Percentiles rank a stretch among this genome's conserved stretches.
These are phyloP conservation scores for Lagopus leucura DNA, from an alignment of 2,113 vertebrate genomes.

Conservation along the genomic window DNA sequence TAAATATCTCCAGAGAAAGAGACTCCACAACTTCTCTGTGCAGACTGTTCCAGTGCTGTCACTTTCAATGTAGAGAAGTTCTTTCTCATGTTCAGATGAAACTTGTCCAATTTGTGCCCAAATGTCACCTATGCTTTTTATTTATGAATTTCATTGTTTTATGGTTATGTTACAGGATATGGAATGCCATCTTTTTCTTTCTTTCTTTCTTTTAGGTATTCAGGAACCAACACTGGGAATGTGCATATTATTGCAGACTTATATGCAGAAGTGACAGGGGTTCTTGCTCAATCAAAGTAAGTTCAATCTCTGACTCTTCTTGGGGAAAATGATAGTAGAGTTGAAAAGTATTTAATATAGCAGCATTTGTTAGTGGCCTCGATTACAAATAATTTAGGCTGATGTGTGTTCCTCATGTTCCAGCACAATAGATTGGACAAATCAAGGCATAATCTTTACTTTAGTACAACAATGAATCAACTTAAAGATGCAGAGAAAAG, in stretches of 20 bases:
- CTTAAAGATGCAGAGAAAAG: neutral
- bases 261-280: conserved; percentile 96
- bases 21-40: neutral
- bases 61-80: neutral
- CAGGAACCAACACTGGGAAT: conserved; percentile 98
- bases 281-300: conserved; percentile 98
- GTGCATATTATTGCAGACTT: conserved; percentile 98
- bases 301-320: conserved; percentile 2
- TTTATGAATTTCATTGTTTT: neutral
- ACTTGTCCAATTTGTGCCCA: neutral
- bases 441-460: neutral
- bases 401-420: neutral
- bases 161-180: neutral
- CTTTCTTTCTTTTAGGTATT: conserved; percentile 83
- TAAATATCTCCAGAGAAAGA: neutral
- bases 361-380: neutral
- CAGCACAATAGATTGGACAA: neutral
- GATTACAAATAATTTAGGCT: neutral
- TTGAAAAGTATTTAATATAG: neutral
- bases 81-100: neutral
- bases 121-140: neutral
- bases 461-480: neutral
- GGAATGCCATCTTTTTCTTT: neutral
- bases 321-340: neutral
- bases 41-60: neutral